These are phyloP conservation scores for Pseudomyrmex gracilis DNA, from an alignment of 1,140 invertebrate species.

Conservation along the genomic window DNA sequence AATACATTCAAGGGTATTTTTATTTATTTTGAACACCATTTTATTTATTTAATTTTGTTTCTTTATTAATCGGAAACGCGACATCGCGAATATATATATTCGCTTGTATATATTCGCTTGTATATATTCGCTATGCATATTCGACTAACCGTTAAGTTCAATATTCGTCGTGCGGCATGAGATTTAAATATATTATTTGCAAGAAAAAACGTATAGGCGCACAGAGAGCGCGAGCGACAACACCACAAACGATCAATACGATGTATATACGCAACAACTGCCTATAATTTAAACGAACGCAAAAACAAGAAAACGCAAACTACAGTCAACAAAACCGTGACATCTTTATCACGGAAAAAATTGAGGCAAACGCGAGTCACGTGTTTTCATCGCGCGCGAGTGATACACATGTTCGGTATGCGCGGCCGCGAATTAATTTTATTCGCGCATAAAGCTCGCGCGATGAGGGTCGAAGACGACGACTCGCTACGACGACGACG, in stretches of 20 bases:
- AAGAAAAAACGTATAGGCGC: background rate
- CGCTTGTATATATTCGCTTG: background rate
- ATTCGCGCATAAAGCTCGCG: background rate
- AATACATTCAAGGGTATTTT: too few species aligned
- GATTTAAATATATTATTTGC: conserved; percentile 51
- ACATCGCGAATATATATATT: conserved; percentile 10
- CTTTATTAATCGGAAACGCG: background rate
- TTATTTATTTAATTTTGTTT: too few species aligned
- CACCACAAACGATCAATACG: conserved; percentile 4
- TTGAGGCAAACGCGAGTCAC: too few species aligned
- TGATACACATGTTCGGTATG: too few species aligned
- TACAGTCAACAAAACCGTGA: conserved; percentile 33
- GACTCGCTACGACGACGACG: too few species aligned
- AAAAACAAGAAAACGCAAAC: conserved; percentile 20
- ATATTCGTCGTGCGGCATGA: background rate
- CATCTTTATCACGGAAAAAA: background rate
- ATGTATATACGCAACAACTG: background rate
- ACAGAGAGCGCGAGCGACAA: background rate
- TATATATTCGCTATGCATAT: background rate
- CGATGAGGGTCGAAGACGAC: background rate
- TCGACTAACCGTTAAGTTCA: conserved; percentile 4
- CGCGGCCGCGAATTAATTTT: conserved; percentile 16
- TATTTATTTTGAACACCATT: too few species aligned
- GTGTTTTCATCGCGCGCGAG: background rate
- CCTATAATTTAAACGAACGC: conserved; percentile 24